phyloP scores from a whole-genome alignment of 2,888 invertebrate species.

The Invenusta paracnida region DNA sequence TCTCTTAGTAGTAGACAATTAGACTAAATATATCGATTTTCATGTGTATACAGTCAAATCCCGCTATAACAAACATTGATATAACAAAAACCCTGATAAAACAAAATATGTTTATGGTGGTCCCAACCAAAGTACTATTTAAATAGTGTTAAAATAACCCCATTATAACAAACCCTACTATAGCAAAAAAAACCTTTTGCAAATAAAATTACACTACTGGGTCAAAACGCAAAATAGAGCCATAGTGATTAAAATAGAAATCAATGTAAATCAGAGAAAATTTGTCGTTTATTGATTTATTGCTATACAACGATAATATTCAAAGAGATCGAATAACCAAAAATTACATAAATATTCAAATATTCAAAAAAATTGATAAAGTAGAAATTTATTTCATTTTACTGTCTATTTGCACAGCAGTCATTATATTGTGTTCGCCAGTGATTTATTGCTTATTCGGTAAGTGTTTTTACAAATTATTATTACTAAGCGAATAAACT shows the following conservation, averaged over 20 bases:
- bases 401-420: neutral
- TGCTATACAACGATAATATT: neutral
- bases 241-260: neutral
- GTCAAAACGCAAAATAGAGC: neutral
- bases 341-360: neutral
- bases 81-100: no score
- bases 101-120: no score
- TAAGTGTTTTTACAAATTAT: neutral
- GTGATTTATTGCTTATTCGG: neutral
- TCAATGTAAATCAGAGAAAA: neutral
- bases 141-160: no score
- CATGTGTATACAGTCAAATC: no score
- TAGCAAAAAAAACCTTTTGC: no score
- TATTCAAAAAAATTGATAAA: neutral
- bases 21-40: no score
- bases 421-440: neutral
- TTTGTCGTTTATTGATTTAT: neutral
- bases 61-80: no score
- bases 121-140: no score
- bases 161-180: no score
- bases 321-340: neutral
- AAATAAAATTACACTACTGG: neutral
- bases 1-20: no score
- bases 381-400: neutral
- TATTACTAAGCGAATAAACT: neutral